Evolutionary conservation across 2,113 vertebrate genomes (phyloP).

Genomic region (Rhynchomys soricoides): DNA sequence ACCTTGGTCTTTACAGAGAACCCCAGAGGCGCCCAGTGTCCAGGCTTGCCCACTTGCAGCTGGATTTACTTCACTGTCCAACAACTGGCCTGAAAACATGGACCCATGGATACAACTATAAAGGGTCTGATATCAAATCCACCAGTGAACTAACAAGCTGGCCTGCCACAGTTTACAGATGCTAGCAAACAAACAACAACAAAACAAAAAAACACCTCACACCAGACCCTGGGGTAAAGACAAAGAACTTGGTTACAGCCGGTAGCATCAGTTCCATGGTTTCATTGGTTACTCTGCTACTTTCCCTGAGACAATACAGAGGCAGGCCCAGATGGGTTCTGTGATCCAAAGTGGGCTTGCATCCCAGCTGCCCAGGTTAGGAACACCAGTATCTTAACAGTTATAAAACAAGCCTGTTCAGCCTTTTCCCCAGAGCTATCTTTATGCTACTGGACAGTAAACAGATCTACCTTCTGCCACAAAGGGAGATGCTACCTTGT

Average conservation of each 20-base stretch:
- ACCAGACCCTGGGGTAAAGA: background rate
- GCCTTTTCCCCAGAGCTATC: background rate
- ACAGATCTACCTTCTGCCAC: background rate
- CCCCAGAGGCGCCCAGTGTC: background rate
- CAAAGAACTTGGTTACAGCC: background rate
- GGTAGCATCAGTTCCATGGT: background rate
- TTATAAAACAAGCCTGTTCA: background rate
- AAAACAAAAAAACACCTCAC: background rate
- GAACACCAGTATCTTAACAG: background rate
- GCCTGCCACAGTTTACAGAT: background rate
- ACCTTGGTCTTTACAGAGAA: background rate
- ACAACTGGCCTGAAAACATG: background rate
- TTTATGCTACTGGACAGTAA: background rate
- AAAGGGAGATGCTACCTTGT: background rate
- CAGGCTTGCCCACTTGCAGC: background rate
- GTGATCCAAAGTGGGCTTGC: background rate
- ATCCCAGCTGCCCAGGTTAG: background rate
- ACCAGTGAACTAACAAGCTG: background rate
- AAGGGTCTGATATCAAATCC: background rate
- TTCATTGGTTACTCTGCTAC: background rate
- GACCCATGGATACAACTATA: no score
- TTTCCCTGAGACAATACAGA: background rate
- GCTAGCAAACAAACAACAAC: background rate
- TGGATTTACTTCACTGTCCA: background rate
- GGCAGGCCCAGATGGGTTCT: background rate